Conservation (phyloP, 2,113 vertebrate species). For the Turdus rufiventris region DNA sequence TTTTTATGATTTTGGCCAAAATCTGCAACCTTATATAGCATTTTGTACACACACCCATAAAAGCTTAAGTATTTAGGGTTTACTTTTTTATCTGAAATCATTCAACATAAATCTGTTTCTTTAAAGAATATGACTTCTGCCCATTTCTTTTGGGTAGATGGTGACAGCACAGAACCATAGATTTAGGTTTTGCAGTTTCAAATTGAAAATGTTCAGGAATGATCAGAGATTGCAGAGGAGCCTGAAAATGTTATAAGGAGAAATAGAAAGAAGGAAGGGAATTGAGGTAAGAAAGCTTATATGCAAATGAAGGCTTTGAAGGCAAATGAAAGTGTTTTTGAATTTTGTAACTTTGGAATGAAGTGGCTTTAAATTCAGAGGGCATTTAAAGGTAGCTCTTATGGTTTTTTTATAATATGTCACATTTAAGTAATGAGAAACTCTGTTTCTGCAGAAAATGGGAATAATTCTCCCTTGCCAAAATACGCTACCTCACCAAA, state of each 20-base stretch:
- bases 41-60: background rate
- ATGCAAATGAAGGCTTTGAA: background rate
- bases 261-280: background rate
- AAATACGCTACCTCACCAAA: conserved; percentile 98
- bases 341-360: background rate
- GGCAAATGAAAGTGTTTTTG: background rate
- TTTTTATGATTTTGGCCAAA: background rate
- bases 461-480: conserved; percentile 92
- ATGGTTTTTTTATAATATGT: background rate
- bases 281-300: background rate
- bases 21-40: background rate
- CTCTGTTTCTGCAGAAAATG: conserved; percentile 81
- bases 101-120: background rate
- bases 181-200: background rate
- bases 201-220: background rate
- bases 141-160: background rate
- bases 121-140: background rate
- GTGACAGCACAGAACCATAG: background rate
- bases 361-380: background rate
- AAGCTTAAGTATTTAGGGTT: background rate
- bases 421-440: conserved; percentile 11
- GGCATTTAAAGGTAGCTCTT: background rate
- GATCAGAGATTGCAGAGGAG: background rate
- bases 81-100: background rate
- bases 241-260: background rate